A percentile compares a stretch with the other conserved stretches of the same genome.
Evolutionary conservation across 2,113 vertebrate species (phyloP).

Genomic region (Aegotheles bennettii): DNA sequence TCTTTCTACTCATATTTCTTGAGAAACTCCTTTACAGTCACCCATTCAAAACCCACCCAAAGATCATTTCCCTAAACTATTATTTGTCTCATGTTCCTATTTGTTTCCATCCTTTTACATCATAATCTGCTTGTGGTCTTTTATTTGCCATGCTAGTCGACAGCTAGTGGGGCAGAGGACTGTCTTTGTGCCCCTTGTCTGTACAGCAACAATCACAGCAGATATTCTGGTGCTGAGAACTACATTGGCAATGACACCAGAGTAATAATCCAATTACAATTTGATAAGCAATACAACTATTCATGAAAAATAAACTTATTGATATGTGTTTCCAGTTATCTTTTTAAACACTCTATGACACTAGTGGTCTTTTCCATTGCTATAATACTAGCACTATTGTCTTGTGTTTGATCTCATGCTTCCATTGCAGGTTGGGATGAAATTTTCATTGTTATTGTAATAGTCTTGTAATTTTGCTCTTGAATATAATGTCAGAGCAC

Average conservation of each 20-base stretch:
- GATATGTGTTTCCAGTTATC: neutral
- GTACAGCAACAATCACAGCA: neutral
- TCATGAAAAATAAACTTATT: neutral
- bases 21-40: neutral
- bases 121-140: neutral
- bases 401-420: neutral
- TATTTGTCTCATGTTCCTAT: neutral
- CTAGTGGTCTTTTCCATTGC: neutral
- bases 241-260: neutral
- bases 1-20: neutral
- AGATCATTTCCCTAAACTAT: neutral
- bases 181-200: neutral
- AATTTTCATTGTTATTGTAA: neutral
- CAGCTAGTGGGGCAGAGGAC: neutral
- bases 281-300: neutral
- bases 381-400: neutral
- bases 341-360: neutral
- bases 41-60: rapidly evolving
- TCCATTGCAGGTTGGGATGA: neutral
- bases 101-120: neutral
- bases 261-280: neutral
- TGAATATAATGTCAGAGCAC: neutral
- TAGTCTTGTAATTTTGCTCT: neutral
- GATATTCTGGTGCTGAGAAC: neutral
- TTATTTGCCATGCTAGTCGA: neutral